phyloP scores from a whole-genome alignment of 2,797 vertebrate genomes.

The Urophycis tenuis region DNA sequence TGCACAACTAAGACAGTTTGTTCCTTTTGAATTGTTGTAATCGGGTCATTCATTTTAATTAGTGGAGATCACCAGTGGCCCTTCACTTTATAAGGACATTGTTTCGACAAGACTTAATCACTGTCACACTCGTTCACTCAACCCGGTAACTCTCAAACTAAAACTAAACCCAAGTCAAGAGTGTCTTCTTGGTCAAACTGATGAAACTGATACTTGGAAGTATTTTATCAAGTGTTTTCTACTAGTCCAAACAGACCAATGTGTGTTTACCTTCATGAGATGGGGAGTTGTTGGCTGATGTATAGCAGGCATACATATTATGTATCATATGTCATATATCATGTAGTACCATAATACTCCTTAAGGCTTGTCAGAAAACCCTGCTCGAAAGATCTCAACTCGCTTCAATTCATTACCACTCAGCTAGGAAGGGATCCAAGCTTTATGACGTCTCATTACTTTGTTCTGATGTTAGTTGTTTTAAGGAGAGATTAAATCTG shows the following conservation, averaged over 20 bases:
- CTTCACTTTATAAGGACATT: slow-evolving; percentile 21
- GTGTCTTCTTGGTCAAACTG: neutral
- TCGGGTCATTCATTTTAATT: slow-evolving; percentile 28
- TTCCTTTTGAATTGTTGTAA: slow-evolving; percentile 8
- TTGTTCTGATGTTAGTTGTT: neutral
- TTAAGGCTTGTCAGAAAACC: neutral
- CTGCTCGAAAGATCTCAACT: neutral
- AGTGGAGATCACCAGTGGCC: slow-evolving; percentile 8
- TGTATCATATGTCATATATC: neutral
- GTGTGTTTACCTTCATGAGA: slow-evolving; percentile 42
- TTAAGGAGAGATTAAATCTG: neutral
- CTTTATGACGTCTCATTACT: neutral
- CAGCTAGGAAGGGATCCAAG: neutral
- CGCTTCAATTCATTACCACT: neutral
- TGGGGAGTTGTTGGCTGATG: neutral
- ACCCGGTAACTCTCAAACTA: slow-evolving; percentile 26
- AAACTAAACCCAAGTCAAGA: neutral
- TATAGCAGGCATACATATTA: neutral
- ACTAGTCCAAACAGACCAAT: slow-evolving; percentile 49
- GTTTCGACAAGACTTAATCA: slow-evolving; percentile 17
- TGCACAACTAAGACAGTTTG: slow-evolving; percentile 24
- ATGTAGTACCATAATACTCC: neutral
- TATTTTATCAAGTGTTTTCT: neutral
- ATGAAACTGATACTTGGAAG: neutral
- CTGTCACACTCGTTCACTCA: slow-evolving; percentile 21